These are phyloP conservation scores for Habroteleia sp. DNA, from an alignment of 2,888 invertebrate species.

Conservation along the genomic window DNA sequence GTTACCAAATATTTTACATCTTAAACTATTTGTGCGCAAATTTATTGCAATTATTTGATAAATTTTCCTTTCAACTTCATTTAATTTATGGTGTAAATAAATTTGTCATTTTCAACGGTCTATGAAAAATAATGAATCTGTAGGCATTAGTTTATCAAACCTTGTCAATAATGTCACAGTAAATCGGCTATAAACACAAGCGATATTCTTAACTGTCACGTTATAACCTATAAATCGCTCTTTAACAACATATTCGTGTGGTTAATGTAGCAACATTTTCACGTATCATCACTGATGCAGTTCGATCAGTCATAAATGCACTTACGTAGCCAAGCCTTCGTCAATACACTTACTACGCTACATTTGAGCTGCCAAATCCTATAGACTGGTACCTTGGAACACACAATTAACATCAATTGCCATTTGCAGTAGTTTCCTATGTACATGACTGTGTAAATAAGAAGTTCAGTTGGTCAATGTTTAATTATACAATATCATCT, in stretches of 20 bases:
- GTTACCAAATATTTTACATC: too few species aligned
- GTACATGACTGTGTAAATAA: constrained; percentile 41
- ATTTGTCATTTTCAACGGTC: neutral
- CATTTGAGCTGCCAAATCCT: constrained; percentile 54
- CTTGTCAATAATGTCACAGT: constrained; percentile 11
- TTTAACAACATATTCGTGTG: constrained; percentile 38
- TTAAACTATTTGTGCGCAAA: too few species aligned
- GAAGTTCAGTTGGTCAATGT: constrained; percentile 45
- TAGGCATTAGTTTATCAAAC: constrained; percentile 20
- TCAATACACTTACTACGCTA: constrained; percentile 46
- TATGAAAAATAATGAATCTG: neutral
- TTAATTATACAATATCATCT: constrained; percentile 54
- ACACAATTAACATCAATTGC: constrained; percentile 59
- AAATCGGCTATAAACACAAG: constrained; percentile 10
- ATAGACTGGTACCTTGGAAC: constrained; percentile 47
- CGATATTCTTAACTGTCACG: constrained; percentile 23
- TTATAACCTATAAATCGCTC: constrained; percentile 39
- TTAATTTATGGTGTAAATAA: too few species aligned
- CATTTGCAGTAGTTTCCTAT: constrained; percentile 46
- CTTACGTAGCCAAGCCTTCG: constrained; percentile 42
- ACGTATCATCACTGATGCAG: constrained; percentile 50
- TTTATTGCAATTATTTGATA: too few species aligned
- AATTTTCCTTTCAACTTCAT: too few species aligned
- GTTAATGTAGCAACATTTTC: constrained; percentile 55
- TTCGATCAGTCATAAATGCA: constrained; percentile 58